Conservation (phyloP, 2,797 vertebrate species). For the Darevskia mixta region DNA sequence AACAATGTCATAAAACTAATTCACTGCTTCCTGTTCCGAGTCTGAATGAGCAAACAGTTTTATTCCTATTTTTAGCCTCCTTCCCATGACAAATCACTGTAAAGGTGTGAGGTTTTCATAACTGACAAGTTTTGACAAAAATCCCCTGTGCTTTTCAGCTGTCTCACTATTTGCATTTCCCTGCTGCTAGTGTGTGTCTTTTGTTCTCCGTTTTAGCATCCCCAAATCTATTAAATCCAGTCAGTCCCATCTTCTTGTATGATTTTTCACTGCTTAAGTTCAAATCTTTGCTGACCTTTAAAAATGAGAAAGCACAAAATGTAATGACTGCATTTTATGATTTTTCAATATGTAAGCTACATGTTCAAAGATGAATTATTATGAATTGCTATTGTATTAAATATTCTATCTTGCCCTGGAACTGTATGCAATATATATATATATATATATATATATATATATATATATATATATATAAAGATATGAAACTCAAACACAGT, state of each 20-base stretch:
- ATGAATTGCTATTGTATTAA: not conserved
- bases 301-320: not conserved
- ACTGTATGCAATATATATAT: too few relatives aligned
- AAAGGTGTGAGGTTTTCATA: not conserved
- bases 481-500: conserved; percentile 2
- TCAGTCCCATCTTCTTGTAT: not conserved
- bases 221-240: not conserved
- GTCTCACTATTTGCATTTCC: not conserved
- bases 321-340: not conserved
- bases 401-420: not conserved
- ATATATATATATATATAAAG: too few relatives aligned
- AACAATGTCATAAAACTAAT: not conserved
- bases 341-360: not conserved
- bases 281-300: not conserved
- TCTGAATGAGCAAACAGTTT: not conserved
- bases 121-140: not conserved
- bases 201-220: not conserved
- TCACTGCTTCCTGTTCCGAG: not conserved
- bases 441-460: too few relatives aligned
- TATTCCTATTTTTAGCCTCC: too few relatives aligned
- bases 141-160: not conserved
- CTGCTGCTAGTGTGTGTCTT: not conserved
- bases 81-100: not conserved
- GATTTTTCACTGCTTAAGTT: not conserved
- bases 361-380: not conserved